Evolutionary conservation across 1,140 invertebrate species (phyloP).

Genomic region (Dolichoris vasculosae): DNA sequence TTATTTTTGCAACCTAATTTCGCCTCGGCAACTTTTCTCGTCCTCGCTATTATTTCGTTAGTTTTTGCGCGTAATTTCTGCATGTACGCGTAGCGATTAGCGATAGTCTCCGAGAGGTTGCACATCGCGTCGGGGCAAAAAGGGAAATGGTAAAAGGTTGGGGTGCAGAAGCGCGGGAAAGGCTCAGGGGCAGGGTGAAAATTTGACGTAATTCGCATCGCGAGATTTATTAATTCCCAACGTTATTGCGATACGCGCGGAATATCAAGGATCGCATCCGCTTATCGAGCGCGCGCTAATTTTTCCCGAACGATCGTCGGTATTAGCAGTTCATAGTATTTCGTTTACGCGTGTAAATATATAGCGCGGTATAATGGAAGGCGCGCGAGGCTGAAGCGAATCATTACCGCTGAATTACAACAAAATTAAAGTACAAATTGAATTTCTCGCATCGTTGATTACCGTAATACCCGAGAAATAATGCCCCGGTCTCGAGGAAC

Average conservation of each 20-base stretch:
- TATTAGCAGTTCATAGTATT: background rate
- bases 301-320: background rate
- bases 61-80: no score
- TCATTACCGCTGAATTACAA: background rate
- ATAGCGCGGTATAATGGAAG: background rate
- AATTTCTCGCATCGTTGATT: conserved; percentile 45
- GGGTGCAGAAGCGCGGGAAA: background rate
- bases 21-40: no score
- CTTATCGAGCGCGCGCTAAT: background rate
- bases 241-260: background rate
- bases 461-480: conserved; percentile 23
- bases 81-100: no score
- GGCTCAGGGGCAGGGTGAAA: background rate
- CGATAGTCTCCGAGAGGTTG: no score
- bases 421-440: conserved; percentile 42
- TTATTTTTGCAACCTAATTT: no score
- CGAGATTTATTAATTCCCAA: background rate
- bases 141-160: background rate
- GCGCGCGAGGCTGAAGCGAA: background rate
- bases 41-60: no score
- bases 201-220: background rate
- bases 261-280: background rate
- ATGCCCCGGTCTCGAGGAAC: background rate
- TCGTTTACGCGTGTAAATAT: background rate
- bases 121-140: background rate